phyloP scores from a whole-genome alignment of 2,888 invertebrate species.

The Dichetophora obliterata region DNA sequence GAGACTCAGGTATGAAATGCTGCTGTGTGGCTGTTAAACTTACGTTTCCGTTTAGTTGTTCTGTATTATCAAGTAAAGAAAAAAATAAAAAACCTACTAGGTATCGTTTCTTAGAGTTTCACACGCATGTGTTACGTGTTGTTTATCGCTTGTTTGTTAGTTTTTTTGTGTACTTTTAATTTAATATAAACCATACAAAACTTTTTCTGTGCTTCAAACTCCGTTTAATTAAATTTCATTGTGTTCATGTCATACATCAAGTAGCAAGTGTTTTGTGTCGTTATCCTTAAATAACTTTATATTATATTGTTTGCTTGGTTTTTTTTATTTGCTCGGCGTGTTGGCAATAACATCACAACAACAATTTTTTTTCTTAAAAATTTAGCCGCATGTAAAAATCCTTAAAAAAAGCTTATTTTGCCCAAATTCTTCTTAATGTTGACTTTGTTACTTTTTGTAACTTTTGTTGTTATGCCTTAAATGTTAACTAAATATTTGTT shows the following conservation, averaged over 20 bases:
- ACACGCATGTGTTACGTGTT: slow-evolving; percentile 6
- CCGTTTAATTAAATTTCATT: neutral
- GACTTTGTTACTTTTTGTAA: too few relatives aligned
- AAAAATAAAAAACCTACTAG: neutral
- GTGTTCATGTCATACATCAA: neutral
- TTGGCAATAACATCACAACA: neutral
- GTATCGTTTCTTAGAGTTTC: slow-evolving; percentile 9
- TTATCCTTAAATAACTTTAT: neutral
- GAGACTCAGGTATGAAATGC: slow-evolving; percentile 62
- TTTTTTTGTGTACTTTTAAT: neutral
- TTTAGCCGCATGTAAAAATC: too few relatives aligned
- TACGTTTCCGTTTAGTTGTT: slow-evolving; percentile 40
- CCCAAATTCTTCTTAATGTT: too few relatives aligned
- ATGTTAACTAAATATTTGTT: too few relatives aligned
- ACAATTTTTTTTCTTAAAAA: too few relatives aligned
- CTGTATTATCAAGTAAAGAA: slow-evolving; percentile 30
- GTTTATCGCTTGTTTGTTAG: neutral
- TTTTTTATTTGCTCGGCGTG: neutral
- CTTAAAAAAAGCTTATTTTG: too few relatives aligned
- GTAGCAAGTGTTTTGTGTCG: neutral
- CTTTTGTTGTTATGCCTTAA: too few relatives aligned
- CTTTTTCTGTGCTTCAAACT: neutral
- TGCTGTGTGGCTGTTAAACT: slow-evolving; percentile 33
- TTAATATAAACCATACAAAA: neutral
- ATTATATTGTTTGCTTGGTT: neutral